These are phyloP conservation scores for Drosophila kokeensis DNA, from an alignment of 2,888 invertebrate species.

Conservation along the genomic window DNA sequence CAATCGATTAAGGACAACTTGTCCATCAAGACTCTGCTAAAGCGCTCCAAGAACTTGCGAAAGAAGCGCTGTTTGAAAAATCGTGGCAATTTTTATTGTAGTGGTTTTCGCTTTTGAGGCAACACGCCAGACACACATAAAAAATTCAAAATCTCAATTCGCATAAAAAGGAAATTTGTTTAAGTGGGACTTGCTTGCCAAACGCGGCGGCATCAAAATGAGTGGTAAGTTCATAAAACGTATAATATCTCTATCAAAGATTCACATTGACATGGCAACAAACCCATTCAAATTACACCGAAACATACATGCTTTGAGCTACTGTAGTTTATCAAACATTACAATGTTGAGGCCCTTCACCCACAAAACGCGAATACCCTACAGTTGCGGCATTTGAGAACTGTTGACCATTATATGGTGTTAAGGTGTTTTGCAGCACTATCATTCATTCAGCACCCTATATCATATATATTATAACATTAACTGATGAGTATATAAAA, in stretches of 20 bases:
- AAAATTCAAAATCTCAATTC: slow-evolving; percentile 25
- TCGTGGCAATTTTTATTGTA: slow-evolving; percentile 40
- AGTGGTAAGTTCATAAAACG: slow-evolving; percentile 65
- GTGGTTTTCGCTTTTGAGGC: slow-evolving; percentile 60
- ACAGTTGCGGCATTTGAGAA: background rate
- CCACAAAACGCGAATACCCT: slow-evolving; percentile 14
- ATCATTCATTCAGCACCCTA: background rate
- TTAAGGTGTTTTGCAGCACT: background rate
- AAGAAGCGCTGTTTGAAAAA: slow-evolving; percentile 57
- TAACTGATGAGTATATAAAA: background rate
- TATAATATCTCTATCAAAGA: background rate
- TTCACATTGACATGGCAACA: background rate
- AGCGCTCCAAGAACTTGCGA: slow-evolving; percentile 66
- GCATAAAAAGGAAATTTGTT: slow-evolving; percentile 40
- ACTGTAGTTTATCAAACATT: background rate
- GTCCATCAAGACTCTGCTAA: slow-evolving; percentile 47
- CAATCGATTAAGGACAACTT: slow-evolving; percentile 28
- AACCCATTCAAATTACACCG: background rate
- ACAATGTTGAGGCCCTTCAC: slow-evolving; percentile 14
- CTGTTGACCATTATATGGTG: background rate
- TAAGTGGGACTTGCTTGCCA: slow-evolving; percentile 66
- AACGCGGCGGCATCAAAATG: slow-evolving; percentile 74
- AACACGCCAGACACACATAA: background rate
- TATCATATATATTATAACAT: background rate
- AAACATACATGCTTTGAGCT: background rate